phyloP scores from a whole-genome alignment of 37 sponge, comb jelly and placozoan species.

The Agelas oroides region DNA sequence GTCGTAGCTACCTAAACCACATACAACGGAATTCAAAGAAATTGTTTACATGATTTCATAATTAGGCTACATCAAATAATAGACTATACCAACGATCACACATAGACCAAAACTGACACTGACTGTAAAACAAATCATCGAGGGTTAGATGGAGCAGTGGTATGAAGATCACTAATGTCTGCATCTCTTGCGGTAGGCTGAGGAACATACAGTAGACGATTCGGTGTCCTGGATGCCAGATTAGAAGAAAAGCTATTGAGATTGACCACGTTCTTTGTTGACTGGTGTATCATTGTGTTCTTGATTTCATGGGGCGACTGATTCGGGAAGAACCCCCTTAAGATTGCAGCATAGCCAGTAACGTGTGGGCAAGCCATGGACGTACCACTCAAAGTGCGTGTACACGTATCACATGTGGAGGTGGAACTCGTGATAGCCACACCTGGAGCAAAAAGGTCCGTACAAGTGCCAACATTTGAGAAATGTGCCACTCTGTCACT shows the following conservation, averaged over 20 bases:
- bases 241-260: neutral
- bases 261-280: constrained; percentile 48
- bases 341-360: constrained; percentile 73
- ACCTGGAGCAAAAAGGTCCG: constrained; percentile 83
- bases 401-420: constrained; percentile 56
- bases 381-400: constrained; percentile 67
- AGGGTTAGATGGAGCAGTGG: neutral
- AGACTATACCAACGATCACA: no score
- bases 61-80: no score
- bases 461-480: constrained; percentile 77
- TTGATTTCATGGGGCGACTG: constrained; percentile 52
- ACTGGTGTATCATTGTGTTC: constrained; percentile 31
- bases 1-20: no score
- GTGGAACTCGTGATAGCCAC: constrained; percentile 51
- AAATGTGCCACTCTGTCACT: constrained; percentile 43
- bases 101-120: no score
- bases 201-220: constrained; percentile 71
- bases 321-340: constrained; percentile 25
- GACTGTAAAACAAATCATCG: no score
- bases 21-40: no score
- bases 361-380: constrained; percentile 87
- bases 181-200: neutral
- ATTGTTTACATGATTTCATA: no score
- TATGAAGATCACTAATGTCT: neutral
- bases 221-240: constrained; percentile 42